Base-by-base conservation (phyloP, 2,888 invertebrate genomes). In the Napeogenes sylphis region DNA sequence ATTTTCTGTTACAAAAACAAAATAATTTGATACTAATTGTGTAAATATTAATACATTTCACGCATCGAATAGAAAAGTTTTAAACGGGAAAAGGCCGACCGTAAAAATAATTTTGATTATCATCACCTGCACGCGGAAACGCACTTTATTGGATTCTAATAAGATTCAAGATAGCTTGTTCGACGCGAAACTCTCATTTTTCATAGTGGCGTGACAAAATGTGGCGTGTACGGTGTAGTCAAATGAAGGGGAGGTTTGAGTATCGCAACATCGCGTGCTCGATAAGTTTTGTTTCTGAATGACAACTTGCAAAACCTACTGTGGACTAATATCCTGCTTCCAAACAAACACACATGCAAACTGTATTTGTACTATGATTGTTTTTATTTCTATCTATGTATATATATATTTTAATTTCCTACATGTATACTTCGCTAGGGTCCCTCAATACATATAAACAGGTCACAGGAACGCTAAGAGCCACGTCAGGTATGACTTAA, bases 11-110 rank as follows among this genome's bases (percentile, higher is more conserved):
- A 42, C 42, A 10, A 42, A 42, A 42, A 42, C 42, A 10, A 42
- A 42, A 10, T 42, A 42, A 10, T 21, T 21, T 51, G 6, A 51
- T 30, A 30, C 30, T 30, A 51, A 51, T 4, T 10, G 38, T 59
- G 63, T 63, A 65, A 61, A 65, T 65, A 67, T 65, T 67, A 65
- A 62, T 66, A 63, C 55, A 58, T 58, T 57, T 58, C 57, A 62
- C 35, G 53, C 45, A 45, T 21, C 4, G 55, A 58, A 62, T 62
- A 62, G 58, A 58, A 54, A 57, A 57, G 21, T 62, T 63, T 62
- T 59, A 68, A 71, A 65, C 61, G 68, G 70, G 71, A 71, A 70
- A 68, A 68, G 66, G 66, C 62, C 53, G 63, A 56, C 46, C 10
- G 58, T 58, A 58, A 63, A 69, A 63, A 59, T 59, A 58, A 63